These are phyloP conservation scores for Seriola rivoliana DNA, from an alignment of 2,113 vertebrate genomes.

Conservation along the genomic window DNA sequence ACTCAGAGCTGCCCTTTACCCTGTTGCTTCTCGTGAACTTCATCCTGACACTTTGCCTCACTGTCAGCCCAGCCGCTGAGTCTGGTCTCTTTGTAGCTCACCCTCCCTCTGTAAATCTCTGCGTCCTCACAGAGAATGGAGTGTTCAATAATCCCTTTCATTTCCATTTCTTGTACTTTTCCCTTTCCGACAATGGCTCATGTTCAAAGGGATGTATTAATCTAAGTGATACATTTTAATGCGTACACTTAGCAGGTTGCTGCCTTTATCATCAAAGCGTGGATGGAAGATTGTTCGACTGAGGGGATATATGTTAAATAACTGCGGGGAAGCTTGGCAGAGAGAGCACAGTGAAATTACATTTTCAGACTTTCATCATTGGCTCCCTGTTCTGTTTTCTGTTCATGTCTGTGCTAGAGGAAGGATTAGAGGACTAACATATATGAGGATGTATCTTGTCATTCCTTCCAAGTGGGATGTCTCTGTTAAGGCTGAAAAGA, in stretches of 20 bases:
- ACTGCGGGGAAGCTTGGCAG: constrained; percentile 68
- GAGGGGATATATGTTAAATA: constrained; percentile 76
- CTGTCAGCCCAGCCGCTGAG: neutral
- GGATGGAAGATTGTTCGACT: constrained; percentile 62
- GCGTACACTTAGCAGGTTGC: constrained; percentile 78
- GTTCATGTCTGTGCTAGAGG: constrained; percentile 46
- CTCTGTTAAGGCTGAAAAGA: constrained; percentile 50
- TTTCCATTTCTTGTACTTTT: constrained; percentile 73
- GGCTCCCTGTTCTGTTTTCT: constrained; percentile 63
- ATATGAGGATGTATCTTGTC: constrained; percentile 47
- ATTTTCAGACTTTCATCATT: constrained; percentile 78
- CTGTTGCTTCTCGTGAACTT: constrained; percentile 30
- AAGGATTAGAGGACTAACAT: constrained; percentile 63
- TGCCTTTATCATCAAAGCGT: constrained; percentile 82
- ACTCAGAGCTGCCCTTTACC: constrained; percentile 45
- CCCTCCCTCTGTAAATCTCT: constrained; percentile 53
- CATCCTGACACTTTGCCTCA: constrained; percentile 16
- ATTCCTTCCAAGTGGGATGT: constrained; percentile 56
- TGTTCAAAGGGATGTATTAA: constrained; percentile 84
- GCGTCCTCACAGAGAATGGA: constrained; percentile 50
- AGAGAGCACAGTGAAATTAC: constrained; percentile 70
- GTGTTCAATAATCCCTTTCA: constrained; percentile 79
- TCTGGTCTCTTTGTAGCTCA: constrained; percentile 31
- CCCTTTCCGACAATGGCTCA: constrained; percentile 66
- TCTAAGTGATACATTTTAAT: constrained; percentile 84